phyloP scores from a whole-genome alignment of 2,113 vertebrate genomes.

The Beaufortia kweichowensis region DNA sequence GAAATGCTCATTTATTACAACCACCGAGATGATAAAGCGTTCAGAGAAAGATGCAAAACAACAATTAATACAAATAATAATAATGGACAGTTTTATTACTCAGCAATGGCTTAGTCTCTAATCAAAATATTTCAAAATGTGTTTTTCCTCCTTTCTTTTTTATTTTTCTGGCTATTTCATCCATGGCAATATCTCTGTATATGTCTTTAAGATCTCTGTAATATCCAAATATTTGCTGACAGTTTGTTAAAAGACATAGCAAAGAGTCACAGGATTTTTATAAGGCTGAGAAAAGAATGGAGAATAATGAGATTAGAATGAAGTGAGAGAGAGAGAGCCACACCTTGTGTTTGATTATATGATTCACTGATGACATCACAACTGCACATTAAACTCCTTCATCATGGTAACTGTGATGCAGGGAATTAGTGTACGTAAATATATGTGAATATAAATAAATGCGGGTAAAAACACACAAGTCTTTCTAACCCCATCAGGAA shows the following conservation, averaged over 20 bases:
- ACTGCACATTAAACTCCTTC: constrained; percentile 6
- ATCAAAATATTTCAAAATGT: background rate
- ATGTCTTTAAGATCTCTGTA: too few species aligned
- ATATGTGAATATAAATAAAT: constrained; percentile 9
- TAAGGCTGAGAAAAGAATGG: background rate
- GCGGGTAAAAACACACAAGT: constrained; percentile 22
- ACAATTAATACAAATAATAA: background rate
- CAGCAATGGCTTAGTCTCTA: background rate
- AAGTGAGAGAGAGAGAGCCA: constrained; percentile 23
- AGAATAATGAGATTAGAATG: constrained; percentile 26
- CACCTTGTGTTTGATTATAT: constrained; percentile 47
- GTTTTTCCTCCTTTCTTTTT: background rate
- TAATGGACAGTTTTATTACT: background rate
- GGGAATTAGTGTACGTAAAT: constrained; percentile 23
- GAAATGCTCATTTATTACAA: background rate
- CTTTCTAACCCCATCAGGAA: constrained; percentile 7
- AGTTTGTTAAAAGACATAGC: background rate
- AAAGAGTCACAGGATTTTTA: background rate
- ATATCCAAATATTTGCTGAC: background rate
- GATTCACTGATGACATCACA: constrained; percentile 48
- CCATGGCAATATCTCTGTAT: background rate
- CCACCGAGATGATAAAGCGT: background rate
- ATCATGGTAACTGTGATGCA: background rate
- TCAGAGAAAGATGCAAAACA: background rate
- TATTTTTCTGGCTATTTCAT: background rate